phyloP scores from a whole-genome alignment of 37 sponge, comb jelly and placozoan genomes.

The Ianthella basta region DNA sequence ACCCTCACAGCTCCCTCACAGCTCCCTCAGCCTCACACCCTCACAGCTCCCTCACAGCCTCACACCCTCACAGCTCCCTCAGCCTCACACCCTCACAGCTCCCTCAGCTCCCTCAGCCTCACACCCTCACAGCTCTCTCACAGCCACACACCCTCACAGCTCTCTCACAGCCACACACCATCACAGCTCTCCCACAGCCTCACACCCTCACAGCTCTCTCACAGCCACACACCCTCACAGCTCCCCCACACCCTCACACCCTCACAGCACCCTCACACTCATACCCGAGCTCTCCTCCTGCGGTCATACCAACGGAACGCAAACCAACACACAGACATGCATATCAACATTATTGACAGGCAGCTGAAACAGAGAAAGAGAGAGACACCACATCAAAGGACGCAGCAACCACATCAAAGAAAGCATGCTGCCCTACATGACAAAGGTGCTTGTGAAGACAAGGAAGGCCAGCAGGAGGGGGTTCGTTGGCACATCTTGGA shows the following conservation, averaged over 20 bases:
- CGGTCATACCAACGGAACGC: not conserved
- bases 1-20: too few species aligned
- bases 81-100: not conserved
- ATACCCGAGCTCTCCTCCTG: not conserved
- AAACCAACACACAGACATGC: slow-evolving; percentile 70
- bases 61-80: too few species aligned
- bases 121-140: too few species aligned
- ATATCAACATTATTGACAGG: slow-evolving; percentile 54
- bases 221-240: too few species aligned
- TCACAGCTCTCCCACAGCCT: not conserved
- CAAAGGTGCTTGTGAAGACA: slow-evolving; percentile 73
- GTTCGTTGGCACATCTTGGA: slow-evolving; percentile 40
- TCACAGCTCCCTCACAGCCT: too few species aligned
- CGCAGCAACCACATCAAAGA: not conserved
- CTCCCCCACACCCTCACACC: too few species aligned
- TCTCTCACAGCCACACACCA: too few species aligned
- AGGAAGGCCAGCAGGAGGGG: not conserved
- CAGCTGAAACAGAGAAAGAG: slow-evolving; percentile 59
- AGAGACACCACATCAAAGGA: not conserved
- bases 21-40: too few species aligned
- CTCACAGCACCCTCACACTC: not conserved
- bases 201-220: too few species aligned
- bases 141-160: too few species aligned
- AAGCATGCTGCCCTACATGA: slow-evolving; percentile 44
- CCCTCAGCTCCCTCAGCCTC: too few species aligned